These are phyloP conservation scores for Steatocranus sp. DNA, from an alignment of 2,797 vertebrate genomes.

Conservation along the genomic window DNA sequence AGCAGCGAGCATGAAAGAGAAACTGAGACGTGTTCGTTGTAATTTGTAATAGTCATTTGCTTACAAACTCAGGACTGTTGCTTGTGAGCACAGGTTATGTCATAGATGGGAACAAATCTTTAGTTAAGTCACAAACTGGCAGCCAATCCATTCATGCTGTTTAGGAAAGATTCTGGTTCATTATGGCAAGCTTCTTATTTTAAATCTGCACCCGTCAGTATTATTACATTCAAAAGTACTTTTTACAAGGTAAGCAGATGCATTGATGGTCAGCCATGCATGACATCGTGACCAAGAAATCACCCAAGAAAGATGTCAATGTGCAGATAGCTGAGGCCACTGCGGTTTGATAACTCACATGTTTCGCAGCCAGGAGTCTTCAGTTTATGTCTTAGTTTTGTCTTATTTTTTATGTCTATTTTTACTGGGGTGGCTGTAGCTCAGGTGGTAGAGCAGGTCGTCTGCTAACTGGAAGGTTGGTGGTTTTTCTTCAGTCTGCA, in stretches of 20 bases:
- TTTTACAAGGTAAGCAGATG: background rate
- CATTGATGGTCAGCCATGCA: background rate
- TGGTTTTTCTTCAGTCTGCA: background rate
- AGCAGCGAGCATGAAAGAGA: constrained; percentile 30
- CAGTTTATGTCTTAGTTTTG: background rate
- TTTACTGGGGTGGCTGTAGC: background rate
- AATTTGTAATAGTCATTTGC: background rate
- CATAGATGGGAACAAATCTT: background rate
- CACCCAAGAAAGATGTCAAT: background rate
- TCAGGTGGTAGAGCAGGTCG: background rate
- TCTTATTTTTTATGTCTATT: background rate
- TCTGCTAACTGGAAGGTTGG: background rate
- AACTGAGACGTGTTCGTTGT: background rate
- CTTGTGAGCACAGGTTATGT: background rate
- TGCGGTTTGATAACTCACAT: background rate
- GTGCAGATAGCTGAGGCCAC: background rate
- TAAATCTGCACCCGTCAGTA: background rate
- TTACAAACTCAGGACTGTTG: background rate
- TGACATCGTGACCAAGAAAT: background rate
- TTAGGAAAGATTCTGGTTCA: background rate
- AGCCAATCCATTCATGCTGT: background rate
- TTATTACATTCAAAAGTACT: background rate
- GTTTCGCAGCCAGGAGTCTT: background rate
- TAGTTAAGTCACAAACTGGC: background rate
- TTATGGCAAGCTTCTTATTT: background rate